Evolutionary conservation across 2,888 invertebrate genomes (phyloP), one percentile per base, ranked within the genome.

Genomic region (Priocnemis perturbator): DNA sequence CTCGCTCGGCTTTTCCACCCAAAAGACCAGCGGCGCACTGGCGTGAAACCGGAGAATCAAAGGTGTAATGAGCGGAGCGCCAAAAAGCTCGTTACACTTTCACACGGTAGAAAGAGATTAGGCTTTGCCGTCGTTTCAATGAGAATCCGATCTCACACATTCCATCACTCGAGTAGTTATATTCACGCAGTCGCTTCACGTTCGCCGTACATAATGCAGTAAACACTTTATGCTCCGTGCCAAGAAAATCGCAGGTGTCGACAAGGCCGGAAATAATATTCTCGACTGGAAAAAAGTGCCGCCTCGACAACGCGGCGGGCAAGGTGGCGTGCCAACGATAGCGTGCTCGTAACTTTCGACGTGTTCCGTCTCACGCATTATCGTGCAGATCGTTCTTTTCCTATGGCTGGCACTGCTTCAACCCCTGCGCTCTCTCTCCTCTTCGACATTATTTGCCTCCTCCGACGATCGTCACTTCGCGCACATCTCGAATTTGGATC

Each of bases 311-410:
- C 74, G 76, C 71, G 59, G 67, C 72, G 72, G 77, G 74, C 78
- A 75, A 73, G 82, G 75, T 77, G 60, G 68, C 69, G 70, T 77
- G 82, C 74, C 79, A 82, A 47, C 78, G 74, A 79, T 79, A 81
- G 73, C 60, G 52, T 48, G 71, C 75, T 66, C 76, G 74, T 81
- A 78, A 81, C 72, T 81, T 69, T 71, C 69, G 50, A 69, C 69
- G 64, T 64, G 56, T 74, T 70, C 70, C 60, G 56, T 76, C 73
- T 82, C 75, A 73, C 68, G 67, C 71, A 74, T 76, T 77, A 71
- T 74, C 76, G 60, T 55, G 50, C 21, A 44, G 60, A 62, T 59
- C 58, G 58, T 64, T 55, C 69, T 60, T 60, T 56, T 19, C 56
- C 48, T 44, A 20, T 37, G 7, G 11, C 37, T 37, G 37, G 37